Conservation (phyloP, 2,113 vertebrate genomes). For the Periophthalmus modestus region DNA sequence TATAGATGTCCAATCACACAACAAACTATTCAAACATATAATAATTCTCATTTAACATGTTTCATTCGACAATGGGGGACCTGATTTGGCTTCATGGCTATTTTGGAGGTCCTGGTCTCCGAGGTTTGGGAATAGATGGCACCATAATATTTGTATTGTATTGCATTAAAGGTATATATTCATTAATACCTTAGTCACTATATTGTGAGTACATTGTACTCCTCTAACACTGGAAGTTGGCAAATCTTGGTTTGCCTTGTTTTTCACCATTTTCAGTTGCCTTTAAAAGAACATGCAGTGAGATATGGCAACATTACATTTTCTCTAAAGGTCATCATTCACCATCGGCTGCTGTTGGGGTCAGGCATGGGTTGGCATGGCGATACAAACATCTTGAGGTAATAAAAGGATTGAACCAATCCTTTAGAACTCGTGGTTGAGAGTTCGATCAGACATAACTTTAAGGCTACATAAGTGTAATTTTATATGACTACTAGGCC, state of each 20-base stretch:
- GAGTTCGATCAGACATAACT: not conserved
- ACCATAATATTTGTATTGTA: too few species aligned
- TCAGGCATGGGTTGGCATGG: conserved; percentile 57
- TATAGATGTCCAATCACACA: too few species aligned
- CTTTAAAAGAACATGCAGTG: conserved; percentile 38
- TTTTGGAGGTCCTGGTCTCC: too few species aligned
- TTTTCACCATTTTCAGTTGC: not conserved
- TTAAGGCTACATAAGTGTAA: not conserved
- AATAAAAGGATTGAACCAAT: not conserved
- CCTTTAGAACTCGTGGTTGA: conserved; percentile 24
- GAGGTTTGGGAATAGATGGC: too few species aligned
- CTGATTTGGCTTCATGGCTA: too few species aligned
- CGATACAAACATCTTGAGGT: conserved; percentile 21
- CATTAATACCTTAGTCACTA: too few species aligned
- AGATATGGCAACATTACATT: conserved; percentile 33
- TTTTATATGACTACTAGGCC: not conserved
- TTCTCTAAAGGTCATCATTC: conserved; percentile 9
- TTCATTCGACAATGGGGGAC: too few species aligned
- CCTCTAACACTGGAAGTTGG: too few species aligned
- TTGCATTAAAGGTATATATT: too few species aligned
- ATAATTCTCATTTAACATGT: too few species aligned
- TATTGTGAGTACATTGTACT: too few species aligned
- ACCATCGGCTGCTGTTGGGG: conserved; percentile 14
- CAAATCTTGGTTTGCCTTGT: not conserved
- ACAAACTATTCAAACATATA: too few species aligned